Evolutionary conservation across 2,797 vertebrate genomes (phyloP), one percentile per base, ranked within the genome.

Genomic region (Enteromius thamalakanensis): DNA sequence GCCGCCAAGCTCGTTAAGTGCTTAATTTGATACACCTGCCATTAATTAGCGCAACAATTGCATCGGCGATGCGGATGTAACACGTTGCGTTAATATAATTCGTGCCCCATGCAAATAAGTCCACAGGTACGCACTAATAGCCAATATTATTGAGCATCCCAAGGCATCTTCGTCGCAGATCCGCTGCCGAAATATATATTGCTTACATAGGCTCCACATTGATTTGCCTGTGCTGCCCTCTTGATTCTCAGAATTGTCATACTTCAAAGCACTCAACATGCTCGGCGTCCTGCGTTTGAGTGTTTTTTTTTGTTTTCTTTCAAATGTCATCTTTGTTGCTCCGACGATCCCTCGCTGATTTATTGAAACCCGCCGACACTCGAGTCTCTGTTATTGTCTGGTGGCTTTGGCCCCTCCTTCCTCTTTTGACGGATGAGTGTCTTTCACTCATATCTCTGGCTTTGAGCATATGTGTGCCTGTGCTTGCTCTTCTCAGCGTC

Each of bases 21-120:
- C 81, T 87, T 93, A 91, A 92, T 90, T 90, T 90, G 89, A 87
- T 86, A 87, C 91, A 91, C 90, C 89, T 89, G 84, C 55, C 86
- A 82, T 87, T 91, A 91, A 94, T 93, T 91, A 92, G 51, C 78
- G 74, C 86, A 87, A 87, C 87, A 89, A 77, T 89, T 87, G 79
- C 85, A 87, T 90, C 87, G 88, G 78, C 74, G 87, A 81, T 86
- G 85, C 80, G 87, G 9, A 58, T 70, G 53, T 49, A 75, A 49
- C 64, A 64, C 55, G 55, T 29, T 69, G 5, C 26, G 60, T 34
- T 40, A 83, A 71, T 51, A 62, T 68, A 80, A 19, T 65, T 68
- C 21, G 10, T 74, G 62, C 14, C 4, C 4, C 37, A 29, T 21
- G 34, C 23, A 29, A 77, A 29, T 17, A 11, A n/a, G 76, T 78